Evolutionary conservation across 2,113 vertebrate genomes (phyloP).

Genomic region (Cathartes aura): DNA sequence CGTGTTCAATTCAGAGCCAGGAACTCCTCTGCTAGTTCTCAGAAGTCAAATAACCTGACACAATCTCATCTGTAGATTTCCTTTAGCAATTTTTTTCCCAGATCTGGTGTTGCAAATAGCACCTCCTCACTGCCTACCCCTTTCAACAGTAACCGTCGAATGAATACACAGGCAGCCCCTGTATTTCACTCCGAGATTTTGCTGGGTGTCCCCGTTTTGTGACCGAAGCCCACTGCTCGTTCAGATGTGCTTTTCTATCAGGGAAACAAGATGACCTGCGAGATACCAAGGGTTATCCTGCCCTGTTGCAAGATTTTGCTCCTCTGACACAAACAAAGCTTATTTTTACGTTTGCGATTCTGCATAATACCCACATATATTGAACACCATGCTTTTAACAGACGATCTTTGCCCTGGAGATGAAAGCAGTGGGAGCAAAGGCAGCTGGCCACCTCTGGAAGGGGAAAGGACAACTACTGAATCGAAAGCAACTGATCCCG

Average conservation of each 20-base stretch:
- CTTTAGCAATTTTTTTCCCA: neutral
- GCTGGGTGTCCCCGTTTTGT: neutral
- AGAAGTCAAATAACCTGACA: neutral
- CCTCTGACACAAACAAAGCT: neutral
- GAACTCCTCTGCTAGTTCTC: neutral
- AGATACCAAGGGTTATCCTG: neutral
- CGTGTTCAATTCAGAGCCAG: neutral
- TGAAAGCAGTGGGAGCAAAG: neutral
- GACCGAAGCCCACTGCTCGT: neutral
- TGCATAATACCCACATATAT: fast-evolving
- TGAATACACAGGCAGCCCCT: fast-evolving
- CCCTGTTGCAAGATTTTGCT: neutral
- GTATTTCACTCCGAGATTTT: fast-evolving
- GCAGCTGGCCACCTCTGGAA: neutral
- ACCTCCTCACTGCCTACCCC: neutral
- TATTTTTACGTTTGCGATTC: neutral
- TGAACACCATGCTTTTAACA: fast-evolving
- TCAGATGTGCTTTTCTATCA: neutral
- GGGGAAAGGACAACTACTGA: neutral
- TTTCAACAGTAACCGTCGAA: no score
- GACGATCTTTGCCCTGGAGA: neutral
- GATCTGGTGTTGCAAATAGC: neutral
- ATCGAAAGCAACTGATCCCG: neutral
- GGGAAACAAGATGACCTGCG: neutral
- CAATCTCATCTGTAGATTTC: neutral